Evolutionary conservation across 2,113 vertebrate genomes (phyloP).

Genomic region (Pelecanus crispus): DNA sequence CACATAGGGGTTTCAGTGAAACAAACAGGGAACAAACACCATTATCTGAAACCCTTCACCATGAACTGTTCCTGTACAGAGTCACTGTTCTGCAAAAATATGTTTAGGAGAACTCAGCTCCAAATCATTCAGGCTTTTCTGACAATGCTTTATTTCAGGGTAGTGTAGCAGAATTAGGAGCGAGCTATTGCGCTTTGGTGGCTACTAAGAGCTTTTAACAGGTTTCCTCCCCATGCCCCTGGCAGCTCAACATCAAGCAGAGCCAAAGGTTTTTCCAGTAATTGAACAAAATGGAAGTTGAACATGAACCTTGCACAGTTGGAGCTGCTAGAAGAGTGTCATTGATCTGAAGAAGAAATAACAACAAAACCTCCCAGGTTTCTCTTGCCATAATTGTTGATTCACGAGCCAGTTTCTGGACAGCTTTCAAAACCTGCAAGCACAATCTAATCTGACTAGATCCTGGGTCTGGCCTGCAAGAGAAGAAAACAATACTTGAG

Average conservation of each 20-base stretch:
- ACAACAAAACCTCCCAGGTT: conserved; percentile 93
- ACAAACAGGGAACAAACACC: neutral
- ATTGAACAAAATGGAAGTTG: neutral
- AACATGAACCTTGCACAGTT: conserved; percentile 84
- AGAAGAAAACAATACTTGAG: conserved; percentile 3
- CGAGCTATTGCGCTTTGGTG: neutral
- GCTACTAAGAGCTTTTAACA: neutral
- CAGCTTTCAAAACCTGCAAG: conserved; percentile 90
- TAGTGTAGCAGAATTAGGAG: neutral
- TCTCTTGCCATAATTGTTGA: conserved; percentile 90
- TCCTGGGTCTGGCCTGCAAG: conserved; percentile 82
- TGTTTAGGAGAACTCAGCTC: neutral
- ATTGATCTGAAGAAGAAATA: conserved; percentile 94
- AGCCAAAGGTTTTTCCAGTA: neutral
- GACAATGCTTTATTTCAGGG: neutral
- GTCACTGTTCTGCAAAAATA: neutral
- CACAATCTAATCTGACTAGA: conserved; percentile 90
- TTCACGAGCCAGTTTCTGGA: conserved; percentile 93
- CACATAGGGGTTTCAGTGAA: neutral
- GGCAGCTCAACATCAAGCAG: neutral
- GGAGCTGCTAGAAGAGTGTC: conserved; percentile 91
- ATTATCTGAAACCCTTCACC: neutral
- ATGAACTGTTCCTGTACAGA: neutral
- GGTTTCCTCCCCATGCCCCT: neutral
- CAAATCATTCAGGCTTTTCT: neutral